These are phyloP conservation scores for Agrochola lychnidis DNA, from an alignment of 2,888 invertebrate genomes.

Conservation along the genomic window DNA sequence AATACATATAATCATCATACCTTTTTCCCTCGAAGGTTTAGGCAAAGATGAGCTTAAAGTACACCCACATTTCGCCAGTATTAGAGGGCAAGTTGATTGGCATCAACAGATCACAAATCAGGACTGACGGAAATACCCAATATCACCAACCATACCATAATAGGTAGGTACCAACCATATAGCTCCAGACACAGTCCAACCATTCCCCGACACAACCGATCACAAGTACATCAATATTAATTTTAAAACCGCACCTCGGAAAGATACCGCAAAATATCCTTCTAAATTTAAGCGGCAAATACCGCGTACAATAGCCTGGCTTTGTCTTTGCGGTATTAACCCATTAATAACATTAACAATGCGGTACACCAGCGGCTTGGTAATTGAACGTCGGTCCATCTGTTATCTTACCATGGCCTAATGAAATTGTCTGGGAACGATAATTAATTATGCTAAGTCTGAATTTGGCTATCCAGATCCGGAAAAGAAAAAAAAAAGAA, in stretches of 20 bases:
- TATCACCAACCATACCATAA: background rate
- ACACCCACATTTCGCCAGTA: background rate
- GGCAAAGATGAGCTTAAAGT: background rate
- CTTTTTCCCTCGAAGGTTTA: background rate
- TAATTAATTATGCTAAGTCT: constrained; percentile 77
- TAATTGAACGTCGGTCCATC: constrained; percentile 81
- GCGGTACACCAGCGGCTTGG: constrained; percentile 73
- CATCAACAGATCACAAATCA: background rate
- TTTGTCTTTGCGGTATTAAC: constrained; percentile 80
- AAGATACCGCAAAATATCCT: constrained; percentile 61
- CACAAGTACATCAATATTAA: constrained; percentile 61
- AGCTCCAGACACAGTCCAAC: background rate
- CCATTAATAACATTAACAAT: constrained; percentile 85
- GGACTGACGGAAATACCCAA: background rate
- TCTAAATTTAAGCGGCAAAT: constrained; percentile 67
- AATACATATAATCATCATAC: background rate
- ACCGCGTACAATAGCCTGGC: constrained; percentile 69
- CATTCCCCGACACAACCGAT: constrained; percentile 5
- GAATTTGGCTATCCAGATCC: constrained; percentile 52
- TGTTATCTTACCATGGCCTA: constrained; percentile 78
- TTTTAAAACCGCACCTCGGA: constrained; percentile 67
- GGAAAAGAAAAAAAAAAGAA: background rate
- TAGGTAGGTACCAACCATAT: background rate
- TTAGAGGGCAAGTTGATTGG: background rate
- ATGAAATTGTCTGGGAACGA: constrained; percentile 79